Conservation (phyloP, 2,888 invertebrate genomes). For the Nomada hirtipes region DNA sequence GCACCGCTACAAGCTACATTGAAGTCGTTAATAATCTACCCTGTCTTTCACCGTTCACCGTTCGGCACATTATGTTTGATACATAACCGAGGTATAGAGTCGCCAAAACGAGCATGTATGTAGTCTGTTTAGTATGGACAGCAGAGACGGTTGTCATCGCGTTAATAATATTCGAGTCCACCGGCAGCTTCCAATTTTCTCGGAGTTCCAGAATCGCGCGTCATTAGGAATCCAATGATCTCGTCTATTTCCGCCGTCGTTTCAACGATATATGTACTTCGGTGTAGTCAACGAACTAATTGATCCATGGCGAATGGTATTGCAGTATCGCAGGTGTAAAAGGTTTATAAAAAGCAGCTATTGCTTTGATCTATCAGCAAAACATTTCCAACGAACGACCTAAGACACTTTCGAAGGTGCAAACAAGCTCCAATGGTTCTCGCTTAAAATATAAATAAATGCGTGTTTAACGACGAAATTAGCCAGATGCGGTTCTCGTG, state of each 20-base stretch:
- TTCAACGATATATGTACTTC: not conserved
- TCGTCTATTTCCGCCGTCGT: conserved; percentile 46
- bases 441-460: conserved; percentile 57
- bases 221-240: conserved; percentile 24
- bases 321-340: not conserved
- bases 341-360: not conserved
- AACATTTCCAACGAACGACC: not conserved
- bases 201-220: not conserved
- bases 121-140: conserved; percentile 1
- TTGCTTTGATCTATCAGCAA: not conserved
- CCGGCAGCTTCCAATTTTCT: conserved; percentile 55
- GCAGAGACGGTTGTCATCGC: conserved; percentile 42
- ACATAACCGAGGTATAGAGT: conserved; percentile 22
- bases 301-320: too few relatives aligned
- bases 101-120: conserved; percentile 23
- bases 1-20: too few relatives aligned
- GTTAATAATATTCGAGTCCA: conserved; percentile 41
- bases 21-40: not conserved
- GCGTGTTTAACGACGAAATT: conserved; percentile 49
- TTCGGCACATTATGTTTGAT: not conserved
- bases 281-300: conserved; percentile 7
- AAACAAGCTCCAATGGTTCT: conserved; percentile 2
- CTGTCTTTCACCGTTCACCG: not conserved
- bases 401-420: not conserved
- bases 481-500: conserved; percentile 37